Evolutionary conservation across 2,113 vertebrate genomes (phyloP), one percentile per base, ranked within the genome.

Genomic region (Abramis brama): DNA sequence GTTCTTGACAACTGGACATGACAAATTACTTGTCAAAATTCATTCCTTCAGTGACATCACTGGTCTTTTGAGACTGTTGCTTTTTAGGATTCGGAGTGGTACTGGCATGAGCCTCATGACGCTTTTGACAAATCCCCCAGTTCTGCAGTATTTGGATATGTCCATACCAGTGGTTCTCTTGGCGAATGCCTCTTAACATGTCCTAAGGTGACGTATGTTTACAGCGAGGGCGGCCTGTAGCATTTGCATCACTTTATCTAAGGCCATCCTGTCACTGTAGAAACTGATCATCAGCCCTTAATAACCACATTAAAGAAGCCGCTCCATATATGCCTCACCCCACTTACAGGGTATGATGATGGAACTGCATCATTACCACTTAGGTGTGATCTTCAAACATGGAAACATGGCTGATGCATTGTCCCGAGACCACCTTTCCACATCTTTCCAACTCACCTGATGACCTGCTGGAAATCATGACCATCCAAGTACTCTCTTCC

Each of bases 251-350:
- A 81, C 15, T 52, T 59, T 17, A 78, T 85, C 23, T 85, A 85
- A 8, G 52, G 79, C 17, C 9, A 1, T 3, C 45, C 73, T 7
- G n/a, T 75, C 73, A 85, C 79, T 30, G 8, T 77, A 19, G 70
- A 85, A 52, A 82, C 79, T 1, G 83, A 82, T 76, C 87, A 85
- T 36, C 79, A 83, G 79, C 62, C 47, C 1, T 33, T 84, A 1
- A 87, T 87, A 30, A 85, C 55, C 0, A 85, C 85, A 21, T 62
- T 87, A 10, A 43, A 17, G 6, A 86, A 88, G 23, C 70, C 68
- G 0, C 60, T 60, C 2, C 43, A 79, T 75, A 71, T 55, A 39
- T 1, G 70, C 55, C 5, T 86, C 62, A 33, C 45, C 66, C n/a
- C 39, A 4, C 17, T 19, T 80, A 33, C 82, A 86, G 55, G 70